Evolutionary conservation across 2,113 vertebrate genomes (phyloP), one percentile per base, ranked within the genome.

Genomic region (Odocoileus virginianus): DNA sequence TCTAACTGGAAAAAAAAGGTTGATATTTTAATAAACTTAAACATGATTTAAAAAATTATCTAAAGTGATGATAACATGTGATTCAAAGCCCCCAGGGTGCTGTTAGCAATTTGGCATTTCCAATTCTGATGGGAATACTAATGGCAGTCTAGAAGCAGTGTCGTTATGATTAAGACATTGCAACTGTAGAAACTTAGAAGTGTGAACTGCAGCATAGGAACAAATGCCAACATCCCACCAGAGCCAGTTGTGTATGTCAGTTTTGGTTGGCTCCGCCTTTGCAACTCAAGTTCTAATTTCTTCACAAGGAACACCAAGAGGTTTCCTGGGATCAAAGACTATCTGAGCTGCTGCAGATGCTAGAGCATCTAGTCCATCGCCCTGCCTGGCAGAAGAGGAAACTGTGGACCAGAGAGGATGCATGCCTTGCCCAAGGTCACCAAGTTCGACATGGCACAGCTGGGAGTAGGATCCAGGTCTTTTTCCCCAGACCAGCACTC

Each of bases 41-140:
- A 86, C n/a, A 43, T 8, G 57, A 84, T 86, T 3, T 19, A 6
- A 67, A 93, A 94, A 74, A 28, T 86, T 40, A 83, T 33, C 40
- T 40, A 52, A 79, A 52, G 58, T 0, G 5, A 50, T 57, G 67
- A 92, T 50, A 93, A 55, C 8, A 5, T 33, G 85, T 95, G 61
- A 36, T 33, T 64, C 33, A 52, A 82, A 87, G 27, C 33, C 92
- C 67, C 64, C 1, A 13, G 85, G 79, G 95, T 87, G 89, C 57
- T 91, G 45, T 96, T 94, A 97, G 71, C 93, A 91, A 90, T 47
- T 61, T 95, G 94, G 55, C 82, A 61, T 97, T 96, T 96, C 85
- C 47, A 33, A 61, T 52, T 58, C 97, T 12, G 0, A 8, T 19
- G 91, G 94, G 95, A 95, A 71, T 81, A 55, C 25, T 57, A 79